phyloP scores from a whole-genome alignment of 2,113 vertebrate genomes.

The Erythrocercus mccallii region DNA sequence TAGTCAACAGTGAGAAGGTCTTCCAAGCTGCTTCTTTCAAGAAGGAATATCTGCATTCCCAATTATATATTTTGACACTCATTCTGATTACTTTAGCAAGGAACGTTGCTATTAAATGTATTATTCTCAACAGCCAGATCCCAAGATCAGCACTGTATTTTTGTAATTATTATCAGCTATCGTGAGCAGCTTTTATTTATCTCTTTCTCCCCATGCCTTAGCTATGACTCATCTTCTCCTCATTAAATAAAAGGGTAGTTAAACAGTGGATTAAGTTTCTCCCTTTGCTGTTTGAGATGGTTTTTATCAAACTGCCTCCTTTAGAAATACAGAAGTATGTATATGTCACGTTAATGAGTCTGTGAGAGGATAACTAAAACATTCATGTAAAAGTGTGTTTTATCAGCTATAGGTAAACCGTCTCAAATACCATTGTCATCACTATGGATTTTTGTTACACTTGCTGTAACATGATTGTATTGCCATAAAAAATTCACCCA shows the following conservation, averaged over 20 bases:
- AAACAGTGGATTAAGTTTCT: background rate
- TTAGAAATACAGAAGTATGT: background rate
- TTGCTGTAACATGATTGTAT: background rate
- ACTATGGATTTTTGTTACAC: background rate
- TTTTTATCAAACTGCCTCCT: background rate
- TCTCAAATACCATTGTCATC: background rate
- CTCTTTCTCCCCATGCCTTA: background rate
- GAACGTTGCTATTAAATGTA: background rate
- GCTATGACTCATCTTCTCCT: conserved; percentile 35
- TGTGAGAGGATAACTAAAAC: background rate
- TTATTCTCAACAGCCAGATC: background rate
- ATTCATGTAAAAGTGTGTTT: background rate
- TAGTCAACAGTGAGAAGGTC: background rate
- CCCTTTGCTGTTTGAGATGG: background rate
- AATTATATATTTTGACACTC: background rate
- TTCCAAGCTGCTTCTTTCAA: background rate
- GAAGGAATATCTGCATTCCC: background rate
- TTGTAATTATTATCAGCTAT: background rate
- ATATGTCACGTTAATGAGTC: background rate
- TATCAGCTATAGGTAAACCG: background rate
- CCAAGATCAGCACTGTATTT: background rate
- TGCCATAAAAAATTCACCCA: background rate
- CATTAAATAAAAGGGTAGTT: background rate
- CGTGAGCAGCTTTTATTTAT: conserved; percentile 27
- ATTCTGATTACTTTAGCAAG: background rate